Percentiles rank a stretch among this genome's conserved stretches.
These are phyloP conservation scores for Diprion similis DNA, from an alignment of 1,140 invertebrate species.

Conservation along the genomic window DNA sequence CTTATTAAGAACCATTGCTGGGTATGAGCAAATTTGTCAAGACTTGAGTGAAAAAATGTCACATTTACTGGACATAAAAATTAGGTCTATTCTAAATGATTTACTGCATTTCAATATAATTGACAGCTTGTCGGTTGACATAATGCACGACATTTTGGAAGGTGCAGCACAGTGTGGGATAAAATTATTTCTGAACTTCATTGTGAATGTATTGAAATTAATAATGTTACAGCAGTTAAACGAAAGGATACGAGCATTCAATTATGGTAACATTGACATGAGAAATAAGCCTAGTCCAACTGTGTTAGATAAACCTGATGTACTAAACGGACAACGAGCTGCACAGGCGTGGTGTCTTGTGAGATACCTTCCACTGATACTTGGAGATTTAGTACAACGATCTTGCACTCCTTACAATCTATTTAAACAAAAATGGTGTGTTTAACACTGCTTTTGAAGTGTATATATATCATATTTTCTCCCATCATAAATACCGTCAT, in stretches of 20 bases:
- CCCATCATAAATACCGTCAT: slow-evolving; percentile 9
- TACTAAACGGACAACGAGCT: slow-evolving; percentile 17
- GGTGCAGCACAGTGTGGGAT: slow-evolving; percentile 30
- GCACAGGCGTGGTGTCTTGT: slow-evolving; percentile 24
- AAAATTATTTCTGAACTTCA: slow-evolving; percentile 13
- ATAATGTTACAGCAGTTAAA: slow-evolving; percentile 24
- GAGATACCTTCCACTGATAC: slow-evolving; percentile 22
- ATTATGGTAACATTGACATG: slow-evolving; percentile 22
- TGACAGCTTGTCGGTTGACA: slow-evolving; percentile 29
- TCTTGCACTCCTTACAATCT: slow-evolving; percentile 25
- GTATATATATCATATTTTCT: slow-evolving; percentile 18
- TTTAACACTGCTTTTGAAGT: background rate
- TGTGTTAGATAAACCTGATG: slow-evolving; percentile 4
- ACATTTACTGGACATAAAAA: slow-evolving; percentile 18
- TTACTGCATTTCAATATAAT: slow-evolving; percentile 28
- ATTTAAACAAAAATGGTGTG: slow-evolving; percentile 15
- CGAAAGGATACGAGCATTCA: slow-evolving; percentile 21
- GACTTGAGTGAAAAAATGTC: background rate
- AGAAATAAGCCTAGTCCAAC: slow-evolving; percentile 12
- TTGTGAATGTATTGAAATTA: slow-evolving; percentile 25
- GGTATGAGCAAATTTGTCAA: background rate
- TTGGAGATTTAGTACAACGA: slow-evolving; percentile 28
- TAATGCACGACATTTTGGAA: slow-evolving; percentile 33
- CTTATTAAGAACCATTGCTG: background rate
- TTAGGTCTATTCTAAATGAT: slow-evolving; percentile 24